Evolutionary conservation across 1,140 invertebrate genomes (phyloP), one percentile per base, ranked within the genome.

Genomic region (Phymorhynchus buccinoides): DNA sequence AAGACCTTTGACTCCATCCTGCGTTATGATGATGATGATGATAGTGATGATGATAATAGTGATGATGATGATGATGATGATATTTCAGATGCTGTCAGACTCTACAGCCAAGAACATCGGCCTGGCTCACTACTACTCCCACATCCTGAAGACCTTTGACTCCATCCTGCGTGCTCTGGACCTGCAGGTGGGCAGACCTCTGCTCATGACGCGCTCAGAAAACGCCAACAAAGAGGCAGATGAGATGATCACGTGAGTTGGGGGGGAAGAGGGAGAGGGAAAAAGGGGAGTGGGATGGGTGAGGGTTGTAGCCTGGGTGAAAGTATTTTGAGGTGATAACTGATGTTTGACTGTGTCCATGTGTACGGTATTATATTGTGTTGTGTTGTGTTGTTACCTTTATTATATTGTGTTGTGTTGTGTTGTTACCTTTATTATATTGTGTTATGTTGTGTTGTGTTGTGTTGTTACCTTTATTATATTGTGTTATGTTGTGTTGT

Each of bases 1-100:
- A 96, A 98, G 86, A 97, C 99, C 0, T 97, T 99, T 93, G 98
- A 98, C 42, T 97, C 99, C 89, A 99, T 99, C 86, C 92, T 99
- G 35, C 94, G 98, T 82, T n/a, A n/a, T n/a, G n/a, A n/a, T n/a
- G n/a, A n/a, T n/a, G n/a, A n/a, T n/a, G n/a, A n/a, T n/a, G n/a
- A n/a, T n/a, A n/a, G n/a, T n/a, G n/a, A n/a, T n/a, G n/a, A n/a
- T n/a, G n/a, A n/a, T n/a, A n/a, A n/a, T n/a, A n/a, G n/a, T n/a
- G n/a, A n/a, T n/a, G n/a, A n/a, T n/a, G n/a, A n/a, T n/a, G n/a
- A n/a, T n/a, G n/a, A n/a, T n/a, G n/a, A n/a, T n/a, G n/a, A n/a
- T n/a, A n/a, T n/a, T n/a, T n/a, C n/a, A n/a, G 87, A 92, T 92
- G 89, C 84, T 91, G 66, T 90, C 90, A 52, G 98, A 99, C 90